Evolutionary conservation across 1,140 invertebrate species (phyloP).

Genomic region (Halictus rubicundus): DNA sequence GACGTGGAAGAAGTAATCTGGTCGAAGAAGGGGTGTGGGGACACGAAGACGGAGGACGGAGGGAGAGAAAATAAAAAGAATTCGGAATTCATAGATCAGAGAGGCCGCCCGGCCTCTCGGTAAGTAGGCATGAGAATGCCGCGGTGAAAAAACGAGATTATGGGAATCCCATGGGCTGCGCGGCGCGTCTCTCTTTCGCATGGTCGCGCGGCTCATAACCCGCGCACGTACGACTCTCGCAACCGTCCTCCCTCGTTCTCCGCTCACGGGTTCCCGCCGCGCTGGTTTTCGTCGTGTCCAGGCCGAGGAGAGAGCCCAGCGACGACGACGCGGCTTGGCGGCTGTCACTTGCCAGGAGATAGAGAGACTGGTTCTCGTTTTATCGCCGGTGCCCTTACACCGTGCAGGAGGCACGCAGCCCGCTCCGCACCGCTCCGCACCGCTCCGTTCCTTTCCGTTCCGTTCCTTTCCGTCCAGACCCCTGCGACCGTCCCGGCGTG

Average conservation of each 20-base stretch:
- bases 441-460: too few relatives aligned
- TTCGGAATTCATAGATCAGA: constrained; percentile 72
- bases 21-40: too few relatives aligned
- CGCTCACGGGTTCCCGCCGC: neutral
- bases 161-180: constrained; percentile 54
- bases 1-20: neutral
- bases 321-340: constrained; percentile 9
- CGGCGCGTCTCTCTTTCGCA: constrained; percentile 19
- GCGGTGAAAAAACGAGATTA: constrained; percentile 62
- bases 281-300: too few relatives aligned
- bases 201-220: constrained; percentile 37
- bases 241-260: too few relatives aligned
- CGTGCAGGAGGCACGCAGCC: neutral
- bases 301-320: neutral
- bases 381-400: constrained; percentile 35
- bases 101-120: constrained; percentile 56
- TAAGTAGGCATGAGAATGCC: constrained; percentile 56
- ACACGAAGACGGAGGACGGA: constrained; percentile 10
- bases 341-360: constrained; percentile 49
- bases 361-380: constrained; percentile 55
- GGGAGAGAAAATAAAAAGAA: constrained; percentile 34
- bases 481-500: too few relatives aligned
- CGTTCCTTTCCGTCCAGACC: too few relatives aligned
- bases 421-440: too few relatives aligned
- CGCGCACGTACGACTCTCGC: constrained; percentile 46